Evolutionary conservation across 1,140 invertebrate species (phyloP), one percentile per base, ranked within the genome.

Genomic region (Halesus radiatus): DNA sequence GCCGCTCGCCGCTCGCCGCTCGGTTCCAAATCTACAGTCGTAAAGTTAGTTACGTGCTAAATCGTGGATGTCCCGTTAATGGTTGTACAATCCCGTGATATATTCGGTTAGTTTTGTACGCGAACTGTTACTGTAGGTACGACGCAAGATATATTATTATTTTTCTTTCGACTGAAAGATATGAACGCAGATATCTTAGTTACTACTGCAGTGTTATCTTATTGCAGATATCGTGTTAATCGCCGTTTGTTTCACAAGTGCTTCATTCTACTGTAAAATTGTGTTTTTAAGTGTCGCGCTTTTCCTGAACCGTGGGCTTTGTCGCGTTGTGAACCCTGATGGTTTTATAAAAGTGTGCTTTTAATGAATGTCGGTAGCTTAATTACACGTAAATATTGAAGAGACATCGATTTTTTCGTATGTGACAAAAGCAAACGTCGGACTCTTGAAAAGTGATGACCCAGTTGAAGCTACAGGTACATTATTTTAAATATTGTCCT

Each of bases 131-230:
- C 37, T 13, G 37, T 13, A 45, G 7, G 37, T 45, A 45, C 37
- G 10, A 45, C 8, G 79, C 68, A 50, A 76, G 76, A 80, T 76
- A 80, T 52, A 66, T 76, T 80, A 75, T 76, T 73, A 45, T 64
- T 37, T 8, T 45, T 45, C 37, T 45, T 45, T 45, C 37, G 1
- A 10, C 37, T 22, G 62, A 23, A 13, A 29, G 74, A 80, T 80
- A 76, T 64, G 16, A 20, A 56, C 32, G 73, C 58, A 29, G 15
- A 16, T 37, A 64, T 62, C 53, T 58, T 76, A 68, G 64, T 80
- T 52, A 56, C 37, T 45, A 45, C 62, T 68, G 81, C 72, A 70
- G 78, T 79, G 81, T 80, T 66, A 72, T 80, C 77, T 73, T 82
- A 77, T 68, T 72, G 20, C 53, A 76, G 37, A 37, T 66, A 81